These are phyloP conservation scores for Phocoena phocoena DNA, from an alignment of 2,113 vertebrate genomes.

Conservation along the genomic window DNA sequence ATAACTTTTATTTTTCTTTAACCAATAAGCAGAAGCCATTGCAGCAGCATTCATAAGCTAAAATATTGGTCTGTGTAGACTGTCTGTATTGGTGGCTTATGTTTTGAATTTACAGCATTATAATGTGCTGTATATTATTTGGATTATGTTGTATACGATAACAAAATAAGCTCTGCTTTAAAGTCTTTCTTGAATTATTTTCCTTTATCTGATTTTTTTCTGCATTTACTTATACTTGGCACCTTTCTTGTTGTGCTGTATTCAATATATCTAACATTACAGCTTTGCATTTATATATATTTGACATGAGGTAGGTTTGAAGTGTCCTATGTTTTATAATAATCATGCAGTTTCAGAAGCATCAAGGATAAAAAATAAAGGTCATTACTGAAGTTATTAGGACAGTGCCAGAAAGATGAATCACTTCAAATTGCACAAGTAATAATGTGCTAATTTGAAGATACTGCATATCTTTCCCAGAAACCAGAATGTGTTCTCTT, in stretches of 20 bases:
- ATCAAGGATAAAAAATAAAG: conserved; percentile 20
- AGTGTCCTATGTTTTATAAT: background rate
- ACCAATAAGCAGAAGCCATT: conserved; percentile 75
- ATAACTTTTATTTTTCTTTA: conserved; percentile 73
- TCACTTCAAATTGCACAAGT: background rate
- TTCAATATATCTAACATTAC: conserved; percentile 56
- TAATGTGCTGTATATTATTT: conserved; percentile 48
- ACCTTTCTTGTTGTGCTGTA: conserved; percentile 45
- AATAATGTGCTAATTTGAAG: conserved; percentile 22
- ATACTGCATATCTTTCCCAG: background rate
- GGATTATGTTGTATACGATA: conserved; percentile 24
- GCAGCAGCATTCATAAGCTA: conserved; percentile 81
- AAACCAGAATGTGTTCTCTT: background rate
- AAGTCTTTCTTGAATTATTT: conserved; percentile 55
- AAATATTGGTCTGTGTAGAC: conserved; percentile 66
- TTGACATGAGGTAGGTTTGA: conserved; percentile 8
- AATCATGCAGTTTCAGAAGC: background rate
- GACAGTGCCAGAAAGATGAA: conserved; percentile 37
- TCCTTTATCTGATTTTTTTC: conserved; percentile 15
- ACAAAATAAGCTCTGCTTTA: conserved; percentile 60
- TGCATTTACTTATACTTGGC: conserved; percentile 62
- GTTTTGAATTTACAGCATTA: conserved; percentile 58
- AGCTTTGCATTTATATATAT: conserved; percentile 60
- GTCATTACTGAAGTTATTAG: conserved; percentile 25
- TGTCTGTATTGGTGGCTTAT: conserved; percentile 59